Percentiles rank a stretch among this genome's conserved stretches.
Conservation (phyloP, 1,140 invertebrate species). For the Microplitis demolitor region DNA sequence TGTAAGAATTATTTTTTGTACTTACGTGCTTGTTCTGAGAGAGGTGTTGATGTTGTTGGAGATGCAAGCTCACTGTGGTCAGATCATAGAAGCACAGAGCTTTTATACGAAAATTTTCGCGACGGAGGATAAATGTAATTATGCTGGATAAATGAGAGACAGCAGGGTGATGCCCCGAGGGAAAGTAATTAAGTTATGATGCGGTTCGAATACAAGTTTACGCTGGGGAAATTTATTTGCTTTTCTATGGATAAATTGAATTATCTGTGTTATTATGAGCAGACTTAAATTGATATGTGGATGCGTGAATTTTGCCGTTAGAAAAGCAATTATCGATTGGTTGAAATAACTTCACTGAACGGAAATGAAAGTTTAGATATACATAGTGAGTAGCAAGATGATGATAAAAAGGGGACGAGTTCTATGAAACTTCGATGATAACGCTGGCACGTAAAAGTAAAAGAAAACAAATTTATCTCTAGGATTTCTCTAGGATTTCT, state of each 20-base stretch:
- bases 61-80: conserved; percentile 13
- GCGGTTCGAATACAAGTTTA: background rate
- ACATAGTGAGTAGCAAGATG: too few species aligned
- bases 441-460: too few species aligned
- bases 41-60: background rate
- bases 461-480: too few species aligned
- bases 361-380: too few species aligned
- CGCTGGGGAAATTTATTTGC: conserved; percentile 16
- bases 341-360: too few species aligned
- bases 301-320: too few species aligned
- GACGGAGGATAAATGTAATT: background rate
- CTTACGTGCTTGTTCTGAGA: background rate
- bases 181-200: background rate
- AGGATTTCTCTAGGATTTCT: too few species aligned
- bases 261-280: background rate
- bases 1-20: background rate
- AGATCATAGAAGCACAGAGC: background rate
- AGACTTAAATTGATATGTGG: too few species aligned
- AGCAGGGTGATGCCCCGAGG: background rate
- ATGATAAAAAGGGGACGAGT: too few species aligned
- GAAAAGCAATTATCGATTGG: too few species aligned
- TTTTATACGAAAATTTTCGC: conserved; percentile 13
- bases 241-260: background rate
- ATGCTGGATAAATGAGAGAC: background rate
- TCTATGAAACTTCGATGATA: too few species aligned